Percentiles rank a stretch among this genome's conserved stretches.
Conservation (phyloP, 92 coral and sea anemone genomes). For the Zoanthus solanderi region DNA sequence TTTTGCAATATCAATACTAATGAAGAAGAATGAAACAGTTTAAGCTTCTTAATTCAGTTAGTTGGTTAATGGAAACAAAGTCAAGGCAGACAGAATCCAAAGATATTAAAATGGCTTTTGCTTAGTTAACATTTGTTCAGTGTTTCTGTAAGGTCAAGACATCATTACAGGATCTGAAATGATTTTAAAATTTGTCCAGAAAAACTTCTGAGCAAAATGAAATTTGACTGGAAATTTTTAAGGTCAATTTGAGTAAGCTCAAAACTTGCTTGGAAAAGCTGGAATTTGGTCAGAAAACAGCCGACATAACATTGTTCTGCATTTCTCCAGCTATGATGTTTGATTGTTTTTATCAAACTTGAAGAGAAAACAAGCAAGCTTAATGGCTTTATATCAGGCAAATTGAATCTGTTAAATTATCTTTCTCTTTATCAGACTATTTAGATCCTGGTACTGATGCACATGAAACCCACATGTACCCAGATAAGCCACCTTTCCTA, state of each 20-base stretch:
- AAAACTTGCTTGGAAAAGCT: neutral
- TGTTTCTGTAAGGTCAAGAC: neutral
- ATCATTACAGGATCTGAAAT: neutral
- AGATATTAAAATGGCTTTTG: neutral
- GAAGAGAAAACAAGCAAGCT: neutral
- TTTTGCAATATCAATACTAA: neutral
- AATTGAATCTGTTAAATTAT: neutral
- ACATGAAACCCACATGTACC: neutral
- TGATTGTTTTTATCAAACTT: neutral
- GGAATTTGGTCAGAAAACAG: neutral
- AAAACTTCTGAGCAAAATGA: neutral
- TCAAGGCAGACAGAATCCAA: constrained; percentile 1
- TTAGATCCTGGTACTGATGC: neutral
- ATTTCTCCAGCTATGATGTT: constrained; percentile 1
- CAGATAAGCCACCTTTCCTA: neutral
- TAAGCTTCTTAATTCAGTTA: neutral
- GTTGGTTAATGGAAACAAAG: neutral
- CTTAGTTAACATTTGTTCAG: neutral
- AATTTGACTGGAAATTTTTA: neutral
- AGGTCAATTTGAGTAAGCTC: neutral
- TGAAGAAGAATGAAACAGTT: neutral
- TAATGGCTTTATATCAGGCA: neutral
- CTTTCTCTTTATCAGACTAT: neutral
- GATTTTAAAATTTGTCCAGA: too few relatives aligned
- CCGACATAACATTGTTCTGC: neutral